Base-by-base conservation (phyloP, 2,797 vertebrate species). In the Cygnus olor region DNA sequence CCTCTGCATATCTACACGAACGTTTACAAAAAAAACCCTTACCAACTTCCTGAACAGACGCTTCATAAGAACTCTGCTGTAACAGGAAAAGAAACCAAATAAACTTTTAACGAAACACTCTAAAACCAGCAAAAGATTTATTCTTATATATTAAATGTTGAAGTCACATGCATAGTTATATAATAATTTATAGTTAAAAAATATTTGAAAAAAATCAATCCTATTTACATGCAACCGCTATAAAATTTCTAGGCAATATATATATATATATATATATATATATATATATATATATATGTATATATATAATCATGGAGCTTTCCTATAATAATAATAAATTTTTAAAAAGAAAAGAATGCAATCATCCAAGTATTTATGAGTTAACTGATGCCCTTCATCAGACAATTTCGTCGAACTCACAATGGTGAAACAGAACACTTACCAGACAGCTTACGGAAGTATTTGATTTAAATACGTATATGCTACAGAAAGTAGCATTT, bases 201-300 rank as follows among this genome's bases (percentile, higher is more conserved):
- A 93, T 97, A 95, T 97, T 97, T 97, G 78, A 24, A 20, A 97
- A 97, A 80, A 97, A 97, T 91, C 92, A 96, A 93, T 80, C 93
- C 94, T 99, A 98, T 98, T 98, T 98, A 98, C 99, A 99, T 98
- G 99, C 99, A 99, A 99, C 98, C 98, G 98, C 97, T 98, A 97
- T 96, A 97, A 96, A 96, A 94, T 91, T 93, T 96, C 94, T 97
- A 98, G 96, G 89, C 97, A 95, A 95, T 96, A 96, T 53, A 14
- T 96, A 24, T 49, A 24, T 49, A 49, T 25, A 14, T n/a, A n/a
- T n/a, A n/a, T n/a, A n/a, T n/a, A n/a, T n/a, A n/a, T n/a, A n/a
- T n/a, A n/a, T n/a, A n/a, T n/a, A n/a, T n/a, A n/a, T n/a, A n/a
- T n/a, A n/a, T n/a, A n/a, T n/a, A n/a, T n/a, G n/a, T 53, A 14